phyloP scores from a whole-genome alignment of 2,888 invertebrate genomes.

The Agrotis ipsilon region DNA sequence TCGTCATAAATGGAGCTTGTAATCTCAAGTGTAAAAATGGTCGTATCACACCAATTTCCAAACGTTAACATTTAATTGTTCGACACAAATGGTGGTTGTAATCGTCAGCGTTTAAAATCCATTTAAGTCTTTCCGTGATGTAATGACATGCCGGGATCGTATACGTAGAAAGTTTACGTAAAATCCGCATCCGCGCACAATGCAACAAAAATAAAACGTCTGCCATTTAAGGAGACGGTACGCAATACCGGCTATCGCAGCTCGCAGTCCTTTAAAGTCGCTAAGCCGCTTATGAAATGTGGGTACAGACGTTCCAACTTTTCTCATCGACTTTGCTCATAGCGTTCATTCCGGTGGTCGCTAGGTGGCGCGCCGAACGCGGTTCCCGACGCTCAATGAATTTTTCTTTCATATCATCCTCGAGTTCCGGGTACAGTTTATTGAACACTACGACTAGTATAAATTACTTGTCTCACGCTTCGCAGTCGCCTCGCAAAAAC shows the following conservation, averaged over 20 bases:
- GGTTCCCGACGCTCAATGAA: constrained; percentile 59
- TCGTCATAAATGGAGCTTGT: constrained; percentile 59
- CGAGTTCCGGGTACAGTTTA: constrained; percentile 68
- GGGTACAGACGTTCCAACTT: constrained; percentile 76
- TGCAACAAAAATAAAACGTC: constrained; percentile 84
- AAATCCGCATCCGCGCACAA: constrained; percentile 74
- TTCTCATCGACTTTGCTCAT: constrained; percentile 80
- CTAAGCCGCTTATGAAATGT: constrained; percentile 86
- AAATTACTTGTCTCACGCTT: constrained; percentile 62
- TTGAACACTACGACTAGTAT: constrained; percentile 56
- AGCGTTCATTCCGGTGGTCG: constrained; percentile 51
- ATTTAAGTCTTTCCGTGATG: constrained; percentile 63
- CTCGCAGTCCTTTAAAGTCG: constrained; percentile 83
- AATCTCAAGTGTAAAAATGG: constrained; percentile 57
- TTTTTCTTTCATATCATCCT: constrained; percentile 67
- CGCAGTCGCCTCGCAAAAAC: constrained; percentile 52
- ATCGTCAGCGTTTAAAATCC: constrained; percentile 60
- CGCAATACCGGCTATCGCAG: constrained; percentile 81
- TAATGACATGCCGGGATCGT: constrained; percentile 66
- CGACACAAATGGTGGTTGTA: constrained; percentile 60
- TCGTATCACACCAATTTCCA: constrained; percentile 59
- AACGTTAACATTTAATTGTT: constrained; percentile 65
- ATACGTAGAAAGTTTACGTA: constrained; percentile 79
- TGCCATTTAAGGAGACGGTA: constrained; percentile 79
- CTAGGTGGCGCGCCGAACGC: constrained; percentile 41